Percentiles rank a stretch among this genome's conserved stretches.
Evolutionary conservation across 2,888 invertebrate genomes (phyloP).

Genomic region (Malachius bipustulatus): DNA sequence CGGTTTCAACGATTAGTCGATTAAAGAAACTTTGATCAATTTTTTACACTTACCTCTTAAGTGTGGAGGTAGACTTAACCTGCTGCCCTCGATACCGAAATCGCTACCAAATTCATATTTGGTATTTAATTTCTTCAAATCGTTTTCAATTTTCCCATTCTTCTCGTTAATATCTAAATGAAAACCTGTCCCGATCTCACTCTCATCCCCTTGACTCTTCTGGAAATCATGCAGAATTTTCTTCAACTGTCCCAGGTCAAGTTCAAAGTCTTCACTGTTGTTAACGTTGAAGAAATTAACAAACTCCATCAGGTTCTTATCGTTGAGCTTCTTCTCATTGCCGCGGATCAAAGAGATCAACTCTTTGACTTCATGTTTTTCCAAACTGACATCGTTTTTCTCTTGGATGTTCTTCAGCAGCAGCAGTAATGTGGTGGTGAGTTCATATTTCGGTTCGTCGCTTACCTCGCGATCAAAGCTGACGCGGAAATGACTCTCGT

Average conservation of each 20-base stretch:
- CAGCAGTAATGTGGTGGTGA: constrained; percentile 25
- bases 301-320: constrained; percentile 31
- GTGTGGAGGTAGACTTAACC: constrained; percentile 7
- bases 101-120: constrained; percentile 21
- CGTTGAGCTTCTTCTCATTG: constrained; percentile 23
- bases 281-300: constrained; percentile 32
- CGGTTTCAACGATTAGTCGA: no score
- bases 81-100: constrained; percentile 30
- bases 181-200: constrained; percentile 24
- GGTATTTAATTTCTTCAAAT: constrained; percentile 20
- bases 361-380: constrained; percentile 28
- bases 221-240: constrained; percentile 30
- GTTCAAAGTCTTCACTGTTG: constrained; percentile 28
- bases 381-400: constrained; percentile 23
- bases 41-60: neutral
- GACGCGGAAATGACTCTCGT: constrained; percentile 4
- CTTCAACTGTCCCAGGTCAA: constrained; percentile 28
- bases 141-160: constrained; percentile 17
- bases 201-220: constrained; percentile 22
- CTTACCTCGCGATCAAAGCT: constrained; percentile 13
- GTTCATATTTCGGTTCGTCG: constrained; percentile 22
- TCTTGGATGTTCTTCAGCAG: constrained; percentile 26
- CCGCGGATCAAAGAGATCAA: constrained; percentile 29
- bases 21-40: no score
- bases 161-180: constrained; percentile 18